These are phyloP conservation scores for Lasiurus borealis DNA, from an alignment of 2,113 vertebrate genomes.

Conservation along the genomic window DNA sequence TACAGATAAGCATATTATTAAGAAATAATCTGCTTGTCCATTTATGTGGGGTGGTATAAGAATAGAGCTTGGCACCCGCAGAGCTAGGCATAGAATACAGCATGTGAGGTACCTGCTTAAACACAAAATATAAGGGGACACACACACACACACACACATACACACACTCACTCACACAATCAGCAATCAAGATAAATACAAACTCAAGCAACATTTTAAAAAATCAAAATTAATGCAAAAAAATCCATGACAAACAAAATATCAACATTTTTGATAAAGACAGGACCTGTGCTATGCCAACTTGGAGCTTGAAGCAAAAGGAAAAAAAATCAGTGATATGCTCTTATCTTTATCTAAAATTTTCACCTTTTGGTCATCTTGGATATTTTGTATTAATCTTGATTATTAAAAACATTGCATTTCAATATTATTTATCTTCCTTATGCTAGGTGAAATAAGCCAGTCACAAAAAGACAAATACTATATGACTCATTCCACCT, in stretches of 20 bases:
- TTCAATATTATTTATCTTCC: slow-evolving; percentile 25
- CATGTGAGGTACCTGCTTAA: not conserved
- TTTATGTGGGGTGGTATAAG: not conserved
- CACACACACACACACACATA: too few relatives aligned
- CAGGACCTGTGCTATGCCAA: not conserved
- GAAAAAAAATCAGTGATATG: not conserved
- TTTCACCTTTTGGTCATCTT: not conserved
- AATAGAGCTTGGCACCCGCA: not conserved
- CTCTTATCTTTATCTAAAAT: not conserved
- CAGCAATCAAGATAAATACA: not conserved
- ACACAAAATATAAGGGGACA: not conserved
- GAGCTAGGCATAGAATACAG: not conserved
- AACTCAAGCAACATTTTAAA: not conserved
- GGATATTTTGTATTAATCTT: not conserved
- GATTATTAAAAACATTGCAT: not conserved
- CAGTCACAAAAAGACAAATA: not conserved
- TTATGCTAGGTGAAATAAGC: not conserved
- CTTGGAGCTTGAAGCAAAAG: not conserved
- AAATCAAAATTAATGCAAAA: slow-evolving; percentile 4
- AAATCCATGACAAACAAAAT: not conserved
- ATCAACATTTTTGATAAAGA: not conserved
- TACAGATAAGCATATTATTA: not conserved
- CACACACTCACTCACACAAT: not conserved
- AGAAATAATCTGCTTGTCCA: not conserved
- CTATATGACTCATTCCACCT: not conserved